Base-by-base conservation (phyloP, 1,140 invertebrate genomes). In the Caenorhabditis elegans region DNA sequence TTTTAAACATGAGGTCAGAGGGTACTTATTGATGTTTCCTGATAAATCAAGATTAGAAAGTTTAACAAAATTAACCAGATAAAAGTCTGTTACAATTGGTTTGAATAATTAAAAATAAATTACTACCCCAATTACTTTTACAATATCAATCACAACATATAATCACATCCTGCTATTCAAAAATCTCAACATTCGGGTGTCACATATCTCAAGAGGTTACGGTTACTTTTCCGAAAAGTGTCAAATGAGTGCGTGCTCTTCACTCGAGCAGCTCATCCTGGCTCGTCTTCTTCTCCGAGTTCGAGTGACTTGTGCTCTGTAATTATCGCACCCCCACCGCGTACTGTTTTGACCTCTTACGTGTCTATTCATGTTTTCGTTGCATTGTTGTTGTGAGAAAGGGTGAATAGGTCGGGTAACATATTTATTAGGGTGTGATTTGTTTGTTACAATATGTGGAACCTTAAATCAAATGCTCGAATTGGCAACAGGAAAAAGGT, bases 301-400 rank as follows among this genome's bases (percentile, higher is more conserved):
- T 60, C 55, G 60, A 70, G 60, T 70, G 60, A 70, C 60, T 70
- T 24, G 60, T 70, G 60, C 60, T 70, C 60, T 70, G 31, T 70
- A 70, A 70, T 70, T 70, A 70, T 39, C 60, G 26, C 26, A 3
- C 1, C 26, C 60, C 22, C 60, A 24, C 24, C 60, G 31, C 55
- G 28, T 28, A 70, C 60, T 70, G 34, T 39, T 36, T 70, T 70
- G 60, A 70, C 60, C 60, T 70, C 60, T 70, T 70, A 70, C 34
- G 60, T 70, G n/a, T 26, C 60, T 22, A 70, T 70, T 70, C 60
- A 70, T 70, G 36, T n/a, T 60, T 43, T 3, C 5, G 17, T 70
- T 70, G 60, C 22, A 70, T 70, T 70, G 60, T 70, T 70, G n/a
- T 70, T 70, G 11, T 3, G n/a, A n/a, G n/a, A n/a, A 5, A 43